Evolutionary conservation across 2,113 vertebrate genomes (phyloP).

Genomic region (Tachycineta bicolor): DNA sequence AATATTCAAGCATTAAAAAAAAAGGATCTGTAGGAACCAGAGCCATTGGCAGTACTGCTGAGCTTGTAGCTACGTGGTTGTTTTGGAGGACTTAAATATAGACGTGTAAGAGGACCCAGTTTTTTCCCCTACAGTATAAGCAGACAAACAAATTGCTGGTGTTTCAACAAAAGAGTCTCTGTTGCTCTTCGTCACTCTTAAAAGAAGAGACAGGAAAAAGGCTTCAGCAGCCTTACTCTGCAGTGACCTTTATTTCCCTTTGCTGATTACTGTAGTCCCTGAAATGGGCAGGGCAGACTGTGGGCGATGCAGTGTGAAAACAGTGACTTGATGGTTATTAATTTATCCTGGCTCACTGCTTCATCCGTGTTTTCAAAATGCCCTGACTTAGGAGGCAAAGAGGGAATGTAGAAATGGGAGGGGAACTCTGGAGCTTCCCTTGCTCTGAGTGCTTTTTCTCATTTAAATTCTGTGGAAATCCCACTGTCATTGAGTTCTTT

Average conservation of each 20-base stretch:
- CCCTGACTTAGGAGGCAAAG: not conserved
- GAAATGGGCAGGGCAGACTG: not conserved
- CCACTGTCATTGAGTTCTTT: conserved; percentile 29
- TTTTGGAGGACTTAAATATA: not conserved
- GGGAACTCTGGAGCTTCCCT: not conserved
- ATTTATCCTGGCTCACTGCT: not conserved
- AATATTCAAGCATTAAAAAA: not conserved
- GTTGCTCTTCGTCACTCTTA: not conserved
- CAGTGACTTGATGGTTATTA: not conserved
- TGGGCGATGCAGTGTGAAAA: not conserved
- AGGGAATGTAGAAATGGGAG: not conserved
- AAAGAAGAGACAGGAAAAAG: not conserved
- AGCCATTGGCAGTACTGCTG: not conserved
- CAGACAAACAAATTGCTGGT: conserved; percentile 3
- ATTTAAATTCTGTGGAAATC: conserved; percentile 64
- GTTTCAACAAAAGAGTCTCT: conserved; percentile 9
- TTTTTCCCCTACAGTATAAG: not conserved
- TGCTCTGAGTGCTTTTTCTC: not conserved
- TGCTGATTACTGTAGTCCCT: not conserved
- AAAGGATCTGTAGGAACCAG: not conserved
- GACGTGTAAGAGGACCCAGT: not conserved
- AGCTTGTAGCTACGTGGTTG: not conserved
- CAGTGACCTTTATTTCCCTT: conserved; percentile 5
- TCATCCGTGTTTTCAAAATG: not conserved
- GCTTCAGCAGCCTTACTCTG: not conserved